Conservation (phyloP, 2,797 vertebrate species). For the Hylomyscus alleni region DNA sequence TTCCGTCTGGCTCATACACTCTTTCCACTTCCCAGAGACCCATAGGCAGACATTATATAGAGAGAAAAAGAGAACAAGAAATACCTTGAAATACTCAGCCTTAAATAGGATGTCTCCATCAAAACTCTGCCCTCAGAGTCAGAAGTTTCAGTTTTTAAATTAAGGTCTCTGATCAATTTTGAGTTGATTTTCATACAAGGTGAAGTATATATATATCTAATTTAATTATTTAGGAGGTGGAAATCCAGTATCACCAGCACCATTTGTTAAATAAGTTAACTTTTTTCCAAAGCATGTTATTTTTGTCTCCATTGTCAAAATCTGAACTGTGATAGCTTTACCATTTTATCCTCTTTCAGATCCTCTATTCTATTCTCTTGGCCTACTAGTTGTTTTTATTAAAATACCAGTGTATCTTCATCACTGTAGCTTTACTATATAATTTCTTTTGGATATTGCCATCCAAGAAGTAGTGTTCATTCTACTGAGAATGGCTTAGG, state of each 20-base stretch:
- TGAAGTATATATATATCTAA: not conserved
- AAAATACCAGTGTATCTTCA: not conserved
- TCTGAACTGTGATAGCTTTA: not conserved
- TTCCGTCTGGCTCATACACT: not conserved
- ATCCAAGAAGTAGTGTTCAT: not conserved
- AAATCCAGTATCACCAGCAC: not conserved
- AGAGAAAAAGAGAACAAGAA: not conserved
- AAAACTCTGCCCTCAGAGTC: too few relatives aligned
- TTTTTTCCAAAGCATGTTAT: not conserved
- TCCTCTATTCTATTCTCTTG: not conserved
- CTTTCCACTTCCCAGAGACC: not conserved
- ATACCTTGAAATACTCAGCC: not conserved
- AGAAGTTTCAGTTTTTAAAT: not conserved
- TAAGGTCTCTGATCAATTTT: not conserved
- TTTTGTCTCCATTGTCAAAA: not conserved
- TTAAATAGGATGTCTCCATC: not conserved
- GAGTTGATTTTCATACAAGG: not conserved
- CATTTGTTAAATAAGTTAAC: not conserved
- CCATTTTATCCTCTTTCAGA: not conserved
- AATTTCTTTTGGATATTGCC: not conserved
- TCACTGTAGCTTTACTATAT: not conserved
- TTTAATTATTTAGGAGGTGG: not conserved
- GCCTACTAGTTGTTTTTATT: not conserved
- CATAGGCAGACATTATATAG: not conserved
- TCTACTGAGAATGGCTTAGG: not conserved